Evolutionary conservation across 2,113 vertebrate genomes (phyloP), one percentile per base, ranked within the genome.

Genomic region (Acanthochromis polyacanthus): DNA sequence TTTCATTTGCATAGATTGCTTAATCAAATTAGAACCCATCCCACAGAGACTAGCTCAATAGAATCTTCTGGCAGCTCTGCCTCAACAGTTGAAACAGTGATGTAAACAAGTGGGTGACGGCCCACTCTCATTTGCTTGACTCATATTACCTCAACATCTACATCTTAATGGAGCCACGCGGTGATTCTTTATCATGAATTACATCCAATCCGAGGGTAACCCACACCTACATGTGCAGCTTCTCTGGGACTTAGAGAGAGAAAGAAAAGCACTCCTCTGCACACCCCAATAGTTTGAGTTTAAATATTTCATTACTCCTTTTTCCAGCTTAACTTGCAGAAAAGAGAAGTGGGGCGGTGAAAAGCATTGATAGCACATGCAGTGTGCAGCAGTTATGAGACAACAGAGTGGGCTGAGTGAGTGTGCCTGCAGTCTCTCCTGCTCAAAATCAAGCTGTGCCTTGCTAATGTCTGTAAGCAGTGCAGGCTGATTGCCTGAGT

Each of bases 311-410:
- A 94, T 91, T 16, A 67, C 51, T 32, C 10, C 40, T 38, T 75
- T 89, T 89, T 90, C 71, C 73, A 81, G 89, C 89, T 90, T 84
- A 91, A 93, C 79, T 89, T 90, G 87, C 89, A 93, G 81, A 91
- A 93, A 92, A 58, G 28, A 52, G 74, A 87, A 91, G 76, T 74
- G 76, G 65, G 71, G 46, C 58, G 9, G 73, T 36, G 71, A 51
- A 83, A 87, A 77, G 71, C 71, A 72, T 76, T 70, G 71, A 75
- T 83, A 85, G 80, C 73, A 63, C 80, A 64, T 78, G 57, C 75
- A 57, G 75, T 57, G 72, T 85, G 77, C 82, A 80, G 85, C 77
- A 71, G 81, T 85, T 88, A 87, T 67, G 77, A 90, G 82, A 78
- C 69, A 88, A 76, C 87, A 84, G 84, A 75, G 83, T 71, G 80